Evolutionary conservation across 2,113 vertebrate genomes (phyloP).

Genomic region (Ammodytes marinus): DNA sequence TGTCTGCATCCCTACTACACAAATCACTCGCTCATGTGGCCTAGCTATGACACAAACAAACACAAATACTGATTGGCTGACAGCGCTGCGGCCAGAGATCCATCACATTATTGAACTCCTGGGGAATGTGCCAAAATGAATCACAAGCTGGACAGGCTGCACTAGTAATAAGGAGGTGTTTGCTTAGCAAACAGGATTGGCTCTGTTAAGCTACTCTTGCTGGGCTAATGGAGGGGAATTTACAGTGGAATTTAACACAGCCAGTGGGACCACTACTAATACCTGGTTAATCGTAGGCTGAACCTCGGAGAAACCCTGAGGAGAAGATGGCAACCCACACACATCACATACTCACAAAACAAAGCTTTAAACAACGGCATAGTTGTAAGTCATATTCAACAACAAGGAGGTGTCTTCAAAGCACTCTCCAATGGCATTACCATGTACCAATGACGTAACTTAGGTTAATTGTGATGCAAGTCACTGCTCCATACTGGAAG

Average conservation of each 20-base stretch:
- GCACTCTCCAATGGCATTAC: not conserved
- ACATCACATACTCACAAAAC: not conserved
- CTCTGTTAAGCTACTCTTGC: constrained; percentile 41
- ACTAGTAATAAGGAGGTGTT: constrained; percentile 31
- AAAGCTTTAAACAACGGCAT: no score
- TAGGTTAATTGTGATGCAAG: no score
- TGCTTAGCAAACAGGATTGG: constrained; percentile 42
- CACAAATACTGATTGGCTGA: constrained; percentile 67
- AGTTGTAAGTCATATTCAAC: no score
- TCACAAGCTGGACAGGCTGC: constrained; percentile 47
- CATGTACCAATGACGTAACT: not conserved
- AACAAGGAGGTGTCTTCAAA: not conserved
- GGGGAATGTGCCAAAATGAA: constrained; percentile 64
- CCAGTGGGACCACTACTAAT: constrained; percentile 34
- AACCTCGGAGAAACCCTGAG: not conserved
- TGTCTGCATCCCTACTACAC: constrained; percentile 63
- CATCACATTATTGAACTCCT: constrained; percentile 64
- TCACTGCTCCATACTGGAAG: not conserved
- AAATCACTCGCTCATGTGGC: constrained; percentile 67
- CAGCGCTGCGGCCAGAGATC: constrained; percentile 67
- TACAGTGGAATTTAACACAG: constrained; percentile 45
- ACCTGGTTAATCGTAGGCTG: constrained; percentile 10
- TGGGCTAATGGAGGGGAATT: constrained; percentile 45
- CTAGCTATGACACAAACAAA: constrained; percentile 66
- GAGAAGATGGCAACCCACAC: not conserved